Conservation (phyloP, 2,888 invertebrate species). For the Tenthredo distinguenda region DNA sequence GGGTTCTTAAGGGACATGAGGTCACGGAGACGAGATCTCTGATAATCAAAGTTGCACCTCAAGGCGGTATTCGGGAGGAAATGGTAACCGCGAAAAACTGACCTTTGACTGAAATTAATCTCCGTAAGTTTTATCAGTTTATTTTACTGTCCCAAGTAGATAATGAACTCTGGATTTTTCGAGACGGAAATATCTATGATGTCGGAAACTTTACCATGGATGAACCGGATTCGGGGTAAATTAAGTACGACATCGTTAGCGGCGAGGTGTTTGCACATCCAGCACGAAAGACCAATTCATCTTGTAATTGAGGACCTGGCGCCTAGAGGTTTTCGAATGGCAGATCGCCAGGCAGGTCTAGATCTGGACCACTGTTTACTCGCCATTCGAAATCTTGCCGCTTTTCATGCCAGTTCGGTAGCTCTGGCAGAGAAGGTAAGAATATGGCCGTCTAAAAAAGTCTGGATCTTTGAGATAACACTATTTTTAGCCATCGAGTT, state of each 20-base stretch:
- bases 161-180: slow-evolving; percentile 65
- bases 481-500: background rate
- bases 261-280: slow-evolving; percentile 70
- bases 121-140: background rate
- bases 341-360: slow-evolving; percentile 80
- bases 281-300: slow-evolving; percentile 71
- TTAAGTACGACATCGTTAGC: slow-evolving; percentile 61
- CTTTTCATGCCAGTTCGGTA: slow-evolving; percentile 81
- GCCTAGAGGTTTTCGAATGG: slow-evolving; percentile 80
- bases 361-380: slow-evolving; percentile 80
- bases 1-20: slow-evolving; percentile 47
- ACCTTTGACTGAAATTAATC: background rate
- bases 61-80: slow-evolving; percentile 30
- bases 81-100: slow-evolving; percentile 13
- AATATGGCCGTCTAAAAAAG: background rate
- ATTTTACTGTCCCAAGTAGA: slow-evolving; percentile 58
- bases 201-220: slow-evolving; percentile 68
- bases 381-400: slow-evolving; percentile 79
- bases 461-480: background rate
- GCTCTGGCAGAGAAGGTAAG: slow-evolving; percentile 79
- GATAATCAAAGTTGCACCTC: slow-evolving; percentile 72
- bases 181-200: slow-evolving; percentile 71
- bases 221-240: slow-evolving; percentile 66
- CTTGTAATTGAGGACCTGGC: slow-evolving; percentile 81
- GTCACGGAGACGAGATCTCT: slow-evolving; percentile 16